Evolutionary conservation across 2,113 vertebrate species (phyloP).

Genomic region (Anthoscopus minutus): DNA sequence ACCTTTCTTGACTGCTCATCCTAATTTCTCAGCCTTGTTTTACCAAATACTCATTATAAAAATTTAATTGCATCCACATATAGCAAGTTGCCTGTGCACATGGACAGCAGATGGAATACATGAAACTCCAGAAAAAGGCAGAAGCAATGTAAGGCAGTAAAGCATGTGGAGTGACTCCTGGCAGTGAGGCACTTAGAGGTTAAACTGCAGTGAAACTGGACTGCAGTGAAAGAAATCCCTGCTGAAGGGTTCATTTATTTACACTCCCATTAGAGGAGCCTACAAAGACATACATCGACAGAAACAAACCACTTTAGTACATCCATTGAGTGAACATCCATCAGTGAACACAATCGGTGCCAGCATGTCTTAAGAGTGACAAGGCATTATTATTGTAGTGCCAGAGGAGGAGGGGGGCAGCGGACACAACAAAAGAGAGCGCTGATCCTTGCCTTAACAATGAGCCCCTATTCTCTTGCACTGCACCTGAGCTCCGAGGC

Average conservation of each 20-base stretch:
- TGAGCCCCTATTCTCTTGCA: constrained; percentile 70
- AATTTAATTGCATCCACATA: not conserved
- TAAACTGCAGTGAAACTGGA: constrained; percentile 61
- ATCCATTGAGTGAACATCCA: constrained; percentile 51
- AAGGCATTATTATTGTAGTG: constrained; percentile 71
- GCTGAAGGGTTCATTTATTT: constrained; percentile 61
- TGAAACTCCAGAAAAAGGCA: not conserved
- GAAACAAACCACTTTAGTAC: constrained; percentile 48
- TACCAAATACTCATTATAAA: not conserved
- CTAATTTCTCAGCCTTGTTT: not conserved
- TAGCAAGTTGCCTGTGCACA: not conserved
- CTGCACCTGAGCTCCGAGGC: constrained; percentile 65
- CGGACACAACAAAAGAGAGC: constrained; percentile 59
- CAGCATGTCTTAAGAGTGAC: constrained; percentile 70
- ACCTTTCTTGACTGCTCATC: not conserved
- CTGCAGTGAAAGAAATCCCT: not conserved
- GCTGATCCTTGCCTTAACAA: constrained; percentile 68
- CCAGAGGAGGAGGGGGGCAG: constrained; percentile 39
- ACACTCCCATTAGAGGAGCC: constrained; percentile 31
- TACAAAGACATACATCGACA: constrained; percentile 59
- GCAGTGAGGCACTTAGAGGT: not conserved
- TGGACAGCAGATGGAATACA: not conserved
- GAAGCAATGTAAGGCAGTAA: not conserved
- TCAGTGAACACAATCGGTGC: constrained; percentile 58
- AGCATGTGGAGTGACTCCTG: not conserved